A percentile compares a stretch with the other conserved stretches of the same genome.
Evolutionary conservation across 1,140 invertebrate genomes (phyloP).

Genomic region (Drosophila novamexicana): DNA sequence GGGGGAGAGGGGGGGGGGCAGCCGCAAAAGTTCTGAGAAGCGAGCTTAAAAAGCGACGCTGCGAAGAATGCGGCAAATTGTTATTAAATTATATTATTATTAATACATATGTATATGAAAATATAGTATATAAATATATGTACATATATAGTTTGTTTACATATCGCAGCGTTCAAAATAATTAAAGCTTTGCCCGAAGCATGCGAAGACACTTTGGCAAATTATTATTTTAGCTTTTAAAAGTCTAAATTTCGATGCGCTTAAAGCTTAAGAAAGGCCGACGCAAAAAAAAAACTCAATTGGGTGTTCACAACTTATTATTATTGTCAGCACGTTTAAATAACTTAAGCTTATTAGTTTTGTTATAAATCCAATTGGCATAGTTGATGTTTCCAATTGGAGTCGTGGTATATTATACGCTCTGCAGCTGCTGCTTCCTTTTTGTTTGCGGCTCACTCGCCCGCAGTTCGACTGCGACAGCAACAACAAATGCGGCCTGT

Average conservation of each 20-base stretch:
- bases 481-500: conserved; percentile 17
- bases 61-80: background rate
- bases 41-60: conserved; percentile 39
- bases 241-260: conserved; percentile 61
- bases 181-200: conserved; percentile 44
- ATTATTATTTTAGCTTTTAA: conserved; percentile 55
- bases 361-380: background rate
- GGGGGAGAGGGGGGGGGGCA: background rate
- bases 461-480: conserved; percentile 22
- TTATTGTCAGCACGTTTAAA: background rate
- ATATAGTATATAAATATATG: background rate
- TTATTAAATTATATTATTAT: conserved; percentile 1
- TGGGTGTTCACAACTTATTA: background rate
- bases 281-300: conserved; percentile 8
- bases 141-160: conserved; percentile 5
- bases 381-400: conserved; percentile 3
- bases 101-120: background rate
- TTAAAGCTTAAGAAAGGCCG: conserved; percentile 64
- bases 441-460: conserved; percentile 7
- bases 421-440: background rate
- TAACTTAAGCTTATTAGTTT: background rate
- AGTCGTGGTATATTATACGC: background rate
- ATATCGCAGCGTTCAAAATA: conserved; percentile 28
- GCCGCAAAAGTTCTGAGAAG: conserved; percentile 26
- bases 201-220: conserved; percentile 8